These are phyloP conservation scores for Lagria hirta DNA, from an alignment of 2,888 invertebrate species.

Conservation along the genomic window DNA sequence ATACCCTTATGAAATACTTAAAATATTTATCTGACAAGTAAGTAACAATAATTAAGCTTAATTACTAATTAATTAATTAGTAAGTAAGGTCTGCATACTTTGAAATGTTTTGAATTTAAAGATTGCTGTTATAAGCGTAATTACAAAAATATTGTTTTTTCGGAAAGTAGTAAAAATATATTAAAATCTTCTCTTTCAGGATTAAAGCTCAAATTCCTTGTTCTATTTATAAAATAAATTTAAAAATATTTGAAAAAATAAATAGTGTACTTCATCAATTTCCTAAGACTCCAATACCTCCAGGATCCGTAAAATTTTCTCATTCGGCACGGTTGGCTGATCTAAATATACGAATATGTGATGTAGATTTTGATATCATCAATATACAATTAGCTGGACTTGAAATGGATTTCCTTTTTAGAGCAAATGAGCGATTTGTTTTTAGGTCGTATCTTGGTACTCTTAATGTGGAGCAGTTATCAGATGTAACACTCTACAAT, in stretches of 20 bases:
- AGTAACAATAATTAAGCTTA: no score
- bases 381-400: constrained; percentile 66
- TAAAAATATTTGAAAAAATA: constrained; percentile 30
- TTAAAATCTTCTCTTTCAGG: constrained; percentile 25
- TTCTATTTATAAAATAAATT: constrained; percentile 37
- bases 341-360: constrained; percentile 66
- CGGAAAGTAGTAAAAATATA: no score
- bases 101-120: no score
- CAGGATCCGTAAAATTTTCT: constrained; percentile 74
- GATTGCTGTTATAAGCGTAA: no score
- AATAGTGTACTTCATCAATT: constrained; percentile 37
- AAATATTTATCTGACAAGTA: constrained; percentile 66
- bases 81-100: no score
- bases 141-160: no score
- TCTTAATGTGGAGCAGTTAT: constrained; percentile 70
- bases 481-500: constrained; percentile 73
- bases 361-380: constrained; percentile 69
- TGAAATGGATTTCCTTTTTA: constrained; percentile 76
- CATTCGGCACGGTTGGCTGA: constrained; percentile 67
- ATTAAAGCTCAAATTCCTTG: constrained; percentile 40
- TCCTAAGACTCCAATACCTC: constrained; percentile 70
- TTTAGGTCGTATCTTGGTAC: constrained; percentile 69
- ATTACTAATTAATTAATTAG: no score
- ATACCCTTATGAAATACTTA: constrained; percentile 69
- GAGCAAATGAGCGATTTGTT: constrained; percentile 75